Conservation (phyloP, 2,113 vertebrate genomes). For the Petroica traversi region DNA sequence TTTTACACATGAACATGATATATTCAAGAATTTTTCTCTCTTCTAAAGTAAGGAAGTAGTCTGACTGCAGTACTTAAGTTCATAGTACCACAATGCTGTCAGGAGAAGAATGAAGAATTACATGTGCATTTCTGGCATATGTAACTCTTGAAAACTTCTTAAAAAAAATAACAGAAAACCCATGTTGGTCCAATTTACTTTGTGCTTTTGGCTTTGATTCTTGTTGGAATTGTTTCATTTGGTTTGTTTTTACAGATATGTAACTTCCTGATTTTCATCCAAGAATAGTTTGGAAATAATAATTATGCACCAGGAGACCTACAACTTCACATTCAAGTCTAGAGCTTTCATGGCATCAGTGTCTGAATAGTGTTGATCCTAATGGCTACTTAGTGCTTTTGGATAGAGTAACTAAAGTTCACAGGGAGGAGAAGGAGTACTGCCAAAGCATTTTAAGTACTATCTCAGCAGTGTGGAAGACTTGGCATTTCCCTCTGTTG, state of each 20-base stretch:
- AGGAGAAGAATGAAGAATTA: neutral
- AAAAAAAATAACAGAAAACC: neutral
- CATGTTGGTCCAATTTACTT: neutral
- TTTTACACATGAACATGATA: neutral
- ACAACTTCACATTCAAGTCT: neutral
- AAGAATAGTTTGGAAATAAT: neutral
- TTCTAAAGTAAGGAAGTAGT: neutral
- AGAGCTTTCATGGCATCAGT: neutral
- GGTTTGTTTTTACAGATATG: neutral
- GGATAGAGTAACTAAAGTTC: neutral
- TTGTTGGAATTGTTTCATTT: neutral
- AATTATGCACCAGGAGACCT: neutral
- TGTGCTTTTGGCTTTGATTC: neutral
- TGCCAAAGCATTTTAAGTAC: conserved; percentile 1
- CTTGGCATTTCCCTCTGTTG: neutral
- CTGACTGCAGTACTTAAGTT: neutral
- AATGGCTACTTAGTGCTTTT: neutral
- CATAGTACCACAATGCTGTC: neutral
- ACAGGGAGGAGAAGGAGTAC: neutral
- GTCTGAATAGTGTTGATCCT: neutral
- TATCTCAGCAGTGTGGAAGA: neutral
- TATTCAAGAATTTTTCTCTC: neutral
- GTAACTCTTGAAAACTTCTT: neutral
- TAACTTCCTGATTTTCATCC: neutral
- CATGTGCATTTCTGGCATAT: neutral